Evolutionary conservation across 2,888 invertebrate genomes (phyloP), one percentile per base, ranked within the genome.

Genomic region (Eupeodes latifasciatus): DNA sequence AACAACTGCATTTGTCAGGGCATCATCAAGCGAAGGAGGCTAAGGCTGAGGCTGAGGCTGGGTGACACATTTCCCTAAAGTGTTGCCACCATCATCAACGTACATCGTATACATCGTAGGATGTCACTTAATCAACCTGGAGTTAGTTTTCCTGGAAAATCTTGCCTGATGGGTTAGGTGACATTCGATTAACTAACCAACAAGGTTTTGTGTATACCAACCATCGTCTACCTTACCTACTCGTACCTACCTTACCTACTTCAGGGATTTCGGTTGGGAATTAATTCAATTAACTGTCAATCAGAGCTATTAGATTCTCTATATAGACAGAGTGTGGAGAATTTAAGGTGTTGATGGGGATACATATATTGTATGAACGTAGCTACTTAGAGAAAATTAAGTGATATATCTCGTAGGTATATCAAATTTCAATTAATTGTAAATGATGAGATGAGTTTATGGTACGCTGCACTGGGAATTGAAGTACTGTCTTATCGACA

Each of bases 61-160:
- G 62, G 49, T 86, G 78, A 82, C 82, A 86, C 55, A 61, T 79
- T 36, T 69, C 74, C 69, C 69, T 67, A 44, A 19, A 44, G 77
- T 51, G 67, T n/a, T 74, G 47, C 49, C 47, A 3, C 27, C 47
- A 47, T 47, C 40, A 40, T 40, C 40, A 40, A 47, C 11, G 12
- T 57, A 19, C 27, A 7, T 6, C n/a, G 7, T n/a, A 47, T 59
- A 64, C 19, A 19, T 27, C 27, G 27, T 69, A 69, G 55, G 67
- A 78, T 62, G 74, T 53, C 16, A 62, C 57, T 79, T 86, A 82
- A 82, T 82, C 82, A 79, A 71, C 51, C 59, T 83, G n/a, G 74
- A 51, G 57, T 36, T 57, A 27, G 27, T 27, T 27, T 27, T 27
- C 27, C 9, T 66, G 62, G 55, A 16, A 78, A 78, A 71, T 59